Percentiles rank a stretch among this genome's conserved stretches.
Conservation (phyloP, 1,140 invertebrate species). For the Ditylenchus dipsaci region DNA sequence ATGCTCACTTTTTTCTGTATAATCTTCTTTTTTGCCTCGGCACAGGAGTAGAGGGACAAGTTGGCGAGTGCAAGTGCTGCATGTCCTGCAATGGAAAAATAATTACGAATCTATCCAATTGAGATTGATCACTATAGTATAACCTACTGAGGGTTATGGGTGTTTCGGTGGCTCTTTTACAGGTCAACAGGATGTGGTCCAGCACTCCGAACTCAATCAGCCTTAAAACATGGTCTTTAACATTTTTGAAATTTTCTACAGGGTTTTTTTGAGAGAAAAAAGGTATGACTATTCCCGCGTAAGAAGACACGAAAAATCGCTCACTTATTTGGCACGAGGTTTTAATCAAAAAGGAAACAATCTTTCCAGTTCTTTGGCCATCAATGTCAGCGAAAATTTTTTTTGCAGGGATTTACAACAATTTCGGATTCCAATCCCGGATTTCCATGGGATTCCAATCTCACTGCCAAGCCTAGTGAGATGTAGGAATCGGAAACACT, state of each 20-base stretch:
- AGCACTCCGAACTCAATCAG: slow-evolving; percentile 63
- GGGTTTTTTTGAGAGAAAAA: too few species aligned
- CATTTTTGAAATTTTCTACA: not conserved
- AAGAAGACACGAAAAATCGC: too few species aligned
- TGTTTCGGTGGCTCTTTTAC: slow-evolving; percentile 76
- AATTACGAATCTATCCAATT: not conserved
- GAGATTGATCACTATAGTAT: not conserved
- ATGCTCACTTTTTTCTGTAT: slow-evolving; percentile 69
- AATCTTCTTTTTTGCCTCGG: slow-evolving; percentile 95
- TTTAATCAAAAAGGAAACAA: too few species aligned
- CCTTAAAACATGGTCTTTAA: slow-evolving; percentile 58
- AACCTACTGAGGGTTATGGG: slow-evolving; percentile 35
- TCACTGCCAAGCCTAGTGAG: too few species aligned
- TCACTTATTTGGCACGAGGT: too few species aligned
- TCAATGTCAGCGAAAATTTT: too few species aligned
- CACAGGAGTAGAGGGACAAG: slow-evolving; percentile 87
- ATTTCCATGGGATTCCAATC: too few species aligned
- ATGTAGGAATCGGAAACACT: too few species aligned
- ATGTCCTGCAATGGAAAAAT: slow-evolving; percentile 16
- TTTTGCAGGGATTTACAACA: too few species aligned
- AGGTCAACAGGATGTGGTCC: slow-evolving; percentile 82
- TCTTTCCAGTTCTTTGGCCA: too few species aligned
- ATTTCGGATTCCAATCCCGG: too few species aligned
- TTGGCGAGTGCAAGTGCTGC: slow-evolving; percentile 93
- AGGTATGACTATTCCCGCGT: too few species aligned